phyloP scores from a whole-genome alignment of 1,140 invertebrate species.

The Drosophila trapezifrons region DNA sequence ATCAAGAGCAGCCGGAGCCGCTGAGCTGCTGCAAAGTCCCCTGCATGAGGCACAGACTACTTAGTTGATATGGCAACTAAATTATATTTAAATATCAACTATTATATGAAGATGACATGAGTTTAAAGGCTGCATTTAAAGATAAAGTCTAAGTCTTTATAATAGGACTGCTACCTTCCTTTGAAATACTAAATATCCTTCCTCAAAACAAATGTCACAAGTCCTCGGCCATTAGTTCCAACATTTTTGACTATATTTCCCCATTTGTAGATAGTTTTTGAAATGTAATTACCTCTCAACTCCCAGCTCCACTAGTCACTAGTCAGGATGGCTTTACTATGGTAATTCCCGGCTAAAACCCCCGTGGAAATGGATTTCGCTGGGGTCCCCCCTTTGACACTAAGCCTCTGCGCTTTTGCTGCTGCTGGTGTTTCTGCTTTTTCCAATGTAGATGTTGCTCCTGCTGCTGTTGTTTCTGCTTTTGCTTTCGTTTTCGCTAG shows the following conservation, averaged over 20 bases:
- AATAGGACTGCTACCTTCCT: too few species aligned
- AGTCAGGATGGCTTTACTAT: neutral
- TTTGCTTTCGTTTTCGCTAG: constrained; percentile 12
- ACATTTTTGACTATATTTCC: neutral
- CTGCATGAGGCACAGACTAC: neutral
- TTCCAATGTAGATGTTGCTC: neutral
- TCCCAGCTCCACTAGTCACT: too few species aligned
- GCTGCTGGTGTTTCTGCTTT: constrained; percentile 17
- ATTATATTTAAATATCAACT: constrained; percentile 1
- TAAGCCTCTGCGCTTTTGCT: neutral
- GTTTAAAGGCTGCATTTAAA: neutral
- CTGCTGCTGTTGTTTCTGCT: constrained; percentile 30
- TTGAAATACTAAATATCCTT: too few species aligned
- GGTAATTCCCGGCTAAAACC: neutral
- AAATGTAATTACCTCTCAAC: neutral
- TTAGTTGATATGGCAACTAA: neutral
- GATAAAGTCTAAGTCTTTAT: too few species aligned
- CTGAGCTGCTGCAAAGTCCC: neutral
- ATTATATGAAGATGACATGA: too few species aligned
- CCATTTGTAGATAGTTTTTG: neutral
- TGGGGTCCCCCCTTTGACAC: neutral
- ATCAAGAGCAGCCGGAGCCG: neutral
- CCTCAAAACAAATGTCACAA: too few species aligned
- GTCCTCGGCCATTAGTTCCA: too few species aligned
- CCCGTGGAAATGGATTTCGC: neutral